These are phyloP conservation scores for Megalops cyprinoides DNA, from an alignment of 2,797 vertebrate genomes.

Conservation along the genomic window DNA sequence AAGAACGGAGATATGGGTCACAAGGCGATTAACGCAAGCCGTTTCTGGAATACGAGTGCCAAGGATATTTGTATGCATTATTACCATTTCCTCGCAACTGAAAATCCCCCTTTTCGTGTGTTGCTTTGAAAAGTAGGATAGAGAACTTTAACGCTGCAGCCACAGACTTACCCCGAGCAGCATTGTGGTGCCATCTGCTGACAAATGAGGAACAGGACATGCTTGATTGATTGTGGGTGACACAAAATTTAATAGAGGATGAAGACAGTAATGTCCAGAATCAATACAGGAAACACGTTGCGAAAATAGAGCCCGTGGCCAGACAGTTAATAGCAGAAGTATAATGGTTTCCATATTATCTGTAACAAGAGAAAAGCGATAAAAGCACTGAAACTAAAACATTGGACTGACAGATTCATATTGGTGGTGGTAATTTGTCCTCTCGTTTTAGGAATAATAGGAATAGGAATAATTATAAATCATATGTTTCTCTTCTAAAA, in stretches of 20 bases:
- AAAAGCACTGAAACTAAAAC: neutral
- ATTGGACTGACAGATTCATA: neutral
- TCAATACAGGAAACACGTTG: constrained; percentile 8
- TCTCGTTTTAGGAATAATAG: neutral
- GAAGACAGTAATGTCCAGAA: neutral
- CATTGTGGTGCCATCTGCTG: neutral
- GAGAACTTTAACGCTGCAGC: too few relatives aligned
- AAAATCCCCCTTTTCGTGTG: too few relatives aligned
- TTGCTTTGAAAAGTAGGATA: too few relatives aligned
- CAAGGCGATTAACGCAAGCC: too few relatives aligned
- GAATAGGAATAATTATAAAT: neutral
- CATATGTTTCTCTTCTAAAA: neutral
- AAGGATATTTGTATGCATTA: too few relatives aligned
- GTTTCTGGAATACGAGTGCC: too few relatives aligned
- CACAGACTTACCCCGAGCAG: neutral
- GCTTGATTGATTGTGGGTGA: neutral
- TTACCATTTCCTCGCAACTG: too few relatives aligned
- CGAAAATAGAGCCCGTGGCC: neutral
- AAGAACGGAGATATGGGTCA: too few relatives aligned
- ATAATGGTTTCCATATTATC: neutral
- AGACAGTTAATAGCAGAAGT: neutral
- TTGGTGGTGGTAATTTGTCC: neutral
- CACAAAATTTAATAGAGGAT: neutral
- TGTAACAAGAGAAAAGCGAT: neutral
- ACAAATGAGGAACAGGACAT: neutral